Evolutionary conservation across 30 jellyfish, hydroid and myxozoan species (phyloP).

Genomic region (Clytia hemisphaerica): DNA sequence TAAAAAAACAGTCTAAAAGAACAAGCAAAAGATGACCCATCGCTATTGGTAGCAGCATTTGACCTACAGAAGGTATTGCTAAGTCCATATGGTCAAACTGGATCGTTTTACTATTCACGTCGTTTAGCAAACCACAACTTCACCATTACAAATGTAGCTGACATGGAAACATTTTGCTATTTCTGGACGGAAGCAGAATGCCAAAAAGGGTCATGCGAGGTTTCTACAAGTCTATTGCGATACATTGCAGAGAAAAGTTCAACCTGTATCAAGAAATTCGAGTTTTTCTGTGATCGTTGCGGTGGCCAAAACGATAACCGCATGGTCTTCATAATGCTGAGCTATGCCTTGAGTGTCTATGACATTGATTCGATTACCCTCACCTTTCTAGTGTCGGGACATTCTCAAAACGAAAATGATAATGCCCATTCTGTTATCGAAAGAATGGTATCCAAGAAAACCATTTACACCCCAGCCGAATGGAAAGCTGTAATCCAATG

Average conservation of each 20-base stretch:
- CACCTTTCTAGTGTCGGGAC: not conserved
- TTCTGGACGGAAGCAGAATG: not conserved
- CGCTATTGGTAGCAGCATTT: not conserved
- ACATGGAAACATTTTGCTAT: not conserved
- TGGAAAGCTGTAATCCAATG: no score
- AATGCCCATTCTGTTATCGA: not conserved
- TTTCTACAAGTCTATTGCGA: not conserved
- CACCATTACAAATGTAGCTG: not conserved
- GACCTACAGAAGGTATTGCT: no score
- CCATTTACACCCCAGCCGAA: no score
- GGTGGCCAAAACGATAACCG: conserved; percentile 1
- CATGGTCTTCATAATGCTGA: not conserved
- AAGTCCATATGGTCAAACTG: no score
- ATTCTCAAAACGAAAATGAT: not conserved
- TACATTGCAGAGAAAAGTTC: not conserved
- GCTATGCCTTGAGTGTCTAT: not conserved
- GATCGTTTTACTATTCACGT: no score
- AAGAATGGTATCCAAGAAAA: not conserved
- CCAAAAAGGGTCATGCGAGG: not conserved
- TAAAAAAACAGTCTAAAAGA: not conserved
- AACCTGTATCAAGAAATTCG: not conserved
- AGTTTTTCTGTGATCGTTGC: not conserved
- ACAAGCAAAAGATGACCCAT: not conserved
- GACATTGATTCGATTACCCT: not conserved
- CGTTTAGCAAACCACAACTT: no score